Conservation (phyloP, 2,888 invertebrate species). For the Phymatocera aterrima region DNA sequence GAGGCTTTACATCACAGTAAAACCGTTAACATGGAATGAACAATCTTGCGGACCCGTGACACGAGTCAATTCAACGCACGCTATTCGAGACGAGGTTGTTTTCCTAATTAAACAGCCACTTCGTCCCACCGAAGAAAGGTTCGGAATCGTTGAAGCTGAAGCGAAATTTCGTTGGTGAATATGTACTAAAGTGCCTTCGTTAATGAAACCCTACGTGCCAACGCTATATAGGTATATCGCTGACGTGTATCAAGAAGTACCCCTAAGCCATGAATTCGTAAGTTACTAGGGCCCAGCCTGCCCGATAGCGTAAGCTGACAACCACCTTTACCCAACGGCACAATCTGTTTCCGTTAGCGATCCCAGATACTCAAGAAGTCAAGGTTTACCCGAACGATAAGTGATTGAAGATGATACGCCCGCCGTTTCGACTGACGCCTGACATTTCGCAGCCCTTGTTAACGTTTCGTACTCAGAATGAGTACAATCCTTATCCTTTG, state of each 20-base stretch:
- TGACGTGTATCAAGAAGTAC: slow-evolving; percentile 16
- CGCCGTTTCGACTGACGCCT: neutral
- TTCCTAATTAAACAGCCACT: neutral
- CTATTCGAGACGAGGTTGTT: neutral
- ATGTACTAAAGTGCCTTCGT: slow-evolving; percentile 15
- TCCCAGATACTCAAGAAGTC: slow-evolving; percentile 11
- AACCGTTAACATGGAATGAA: neutral
- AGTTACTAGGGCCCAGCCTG: neutral
- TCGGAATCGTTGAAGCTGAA: neutral
- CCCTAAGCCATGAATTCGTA: slow-evolving; percentile 31
- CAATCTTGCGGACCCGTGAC: neutral
- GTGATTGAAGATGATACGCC: slow-evolving; percentile 8
- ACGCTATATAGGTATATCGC: slow-evolving; percentile 2
- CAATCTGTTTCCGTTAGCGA: slow-evolving; percentile 31
- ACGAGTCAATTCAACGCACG: neutral
- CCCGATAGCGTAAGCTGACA: slow-evolving; percentile 17
- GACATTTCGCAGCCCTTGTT: slow-evolving; percentile 11
- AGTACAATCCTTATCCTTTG: neutral
- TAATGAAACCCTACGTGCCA: neutral
- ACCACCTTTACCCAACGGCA: slow-evolving; percentile 12
- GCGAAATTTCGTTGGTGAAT: slow-evolving; percentile 14
- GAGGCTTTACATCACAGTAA: neutral
- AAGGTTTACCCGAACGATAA: slow-evolving; percentile 3
- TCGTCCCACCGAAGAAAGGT: neutral
- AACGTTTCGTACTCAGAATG: neutral